Percentiles rank a stretch among this genome's conserved stretches.
Conservation (phyloP, 2,888 invertebrate genomes). For the Leptarthrus brevirostris region DNA sequence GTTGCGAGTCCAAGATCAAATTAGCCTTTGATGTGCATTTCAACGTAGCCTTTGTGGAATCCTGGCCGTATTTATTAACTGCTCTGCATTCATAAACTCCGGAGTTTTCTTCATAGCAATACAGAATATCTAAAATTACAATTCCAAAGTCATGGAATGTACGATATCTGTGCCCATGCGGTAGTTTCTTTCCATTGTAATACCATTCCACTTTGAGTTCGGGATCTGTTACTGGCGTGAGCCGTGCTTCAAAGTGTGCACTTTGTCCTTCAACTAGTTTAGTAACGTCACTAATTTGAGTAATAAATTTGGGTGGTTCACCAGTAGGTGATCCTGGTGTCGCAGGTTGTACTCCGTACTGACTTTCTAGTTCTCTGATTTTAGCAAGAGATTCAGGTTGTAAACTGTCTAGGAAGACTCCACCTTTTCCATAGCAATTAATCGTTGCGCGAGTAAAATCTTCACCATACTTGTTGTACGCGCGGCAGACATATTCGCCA, state of each 20-base stretch:
- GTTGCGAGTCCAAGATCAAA: conserved; percentile 90
- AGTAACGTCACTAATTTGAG: conserved; percentile 85
- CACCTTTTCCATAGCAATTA: conserved; percentile 84
- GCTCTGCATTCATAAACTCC: conserved; percentile 95
- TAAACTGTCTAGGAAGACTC: conserved; percentile 87
- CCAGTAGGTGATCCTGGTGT: conserved; percentile 75
- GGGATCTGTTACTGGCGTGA: conserved; percentile 95
- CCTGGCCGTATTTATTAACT: conserved; percentile 89
- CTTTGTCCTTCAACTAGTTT: conserved; percentile 94
- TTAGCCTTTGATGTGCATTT: conserved; percentile 90
- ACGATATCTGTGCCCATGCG: conserved; percentile 94
- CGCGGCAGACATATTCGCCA: conserved; percentile 93
- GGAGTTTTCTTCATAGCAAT: conserved; percentile 96
- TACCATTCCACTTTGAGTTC: conserved; percentile 95
- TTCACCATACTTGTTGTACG: conserved; percentile 90
- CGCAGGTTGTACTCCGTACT: conserved; percentile 73
- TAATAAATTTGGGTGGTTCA: conserved; percentile 89
- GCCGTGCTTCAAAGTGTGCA: conserved; percentile 91
- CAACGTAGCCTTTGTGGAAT: conserved; percentile 84
- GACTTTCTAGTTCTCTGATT: conserved; percentile 86
- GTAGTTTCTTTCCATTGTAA: conserved; percentile 90
- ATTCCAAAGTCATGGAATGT: conserved; percentile 98
- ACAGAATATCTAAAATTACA: conserved; percentile 93
- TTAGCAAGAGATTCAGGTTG: conserved; percentile 91
- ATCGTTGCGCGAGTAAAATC: conserved; percentile 89